Percentiles rank a stretch among this genome's conserved stretches.
Evolutionary conservation across 1,140 invertebrate species (phyloP).

Genomic region (Agrilus planipennis): DNA sequence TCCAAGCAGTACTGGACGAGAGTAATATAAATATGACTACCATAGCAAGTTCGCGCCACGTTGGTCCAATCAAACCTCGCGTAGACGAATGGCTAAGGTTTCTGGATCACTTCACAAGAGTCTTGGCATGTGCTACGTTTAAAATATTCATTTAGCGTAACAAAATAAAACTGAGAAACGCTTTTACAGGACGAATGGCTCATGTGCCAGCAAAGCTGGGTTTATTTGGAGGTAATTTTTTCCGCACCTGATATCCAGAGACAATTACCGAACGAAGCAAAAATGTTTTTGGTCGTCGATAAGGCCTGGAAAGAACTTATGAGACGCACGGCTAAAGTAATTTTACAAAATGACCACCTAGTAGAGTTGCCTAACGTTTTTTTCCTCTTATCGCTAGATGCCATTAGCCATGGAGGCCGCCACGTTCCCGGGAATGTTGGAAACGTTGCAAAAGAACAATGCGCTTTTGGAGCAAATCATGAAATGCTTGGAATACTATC

Average conservation of each 20-base stretch:
- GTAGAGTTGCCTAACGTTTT: neutral
- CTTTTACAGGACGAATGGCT: constrained; percentile 68
- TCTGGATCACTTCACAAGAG: constrained; percentile 62
- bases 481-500: constrained; percentile 67
- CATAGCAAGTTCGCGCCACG: constrained; percentile 70
- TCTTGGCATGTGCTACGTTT: constrained; percentile 44
- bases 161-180: too few relatives aligned
- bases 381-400: constrained; percentile 36
- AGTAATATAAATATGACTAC: constrained; percentile 76
- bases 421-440: constrained; percentile 52
- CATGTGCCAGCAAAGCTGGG: constrained; percentile 71
- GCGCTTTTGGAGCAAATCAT: constrained; percentile 66
- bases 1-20: constrained; percentile 70
- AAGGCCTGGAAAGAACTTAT: constrained; percentile 81
- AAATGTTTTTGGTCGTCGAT: constrained; percentile 71
- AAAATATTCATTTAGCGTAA: too few relatives aligned
- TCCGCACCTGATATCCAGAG: constrained; percentile 80
- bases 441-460: constrained; percentile 63
- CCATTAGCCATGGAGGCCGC: constrained; percentile 57
- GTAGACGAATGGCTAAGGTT: constrained; percentile 70
- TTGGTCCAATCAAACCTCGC: constrained; percentile 64
- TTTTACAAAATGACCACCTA: neutral
- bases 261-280: constrained; percentile 72
- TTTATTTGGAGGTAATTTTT: constrained; percentile 81
- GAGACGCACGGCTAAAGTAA: constrained; percentile 54